These are phyloP conservation scores for Glomeris marginata DNA, from an alignment of 2,888 invertebrate species.

Conservation along the genomic window DNA sequence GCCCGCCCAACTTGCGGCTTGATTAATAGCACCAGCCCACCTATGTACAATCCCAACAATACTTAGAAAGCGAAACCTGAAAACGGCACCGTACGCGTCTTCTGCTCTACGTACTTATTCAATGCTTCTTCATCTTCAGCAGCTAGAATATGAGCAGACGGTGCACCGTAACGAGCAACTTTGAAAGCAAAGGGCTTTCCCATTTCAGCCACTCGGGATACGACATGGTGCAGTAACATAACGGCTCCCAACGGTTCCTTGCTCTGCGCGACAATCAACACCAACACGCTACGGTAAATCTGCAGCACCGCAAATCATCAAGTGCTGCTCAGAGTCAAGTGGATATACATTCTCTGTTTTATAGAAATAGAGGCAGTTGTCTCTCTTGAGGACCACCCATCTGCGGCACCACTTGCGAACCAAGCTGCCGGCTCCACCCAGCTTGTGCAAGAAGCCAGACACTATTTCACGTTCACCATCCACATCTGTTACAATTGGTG, in stretches of 20 bases:
- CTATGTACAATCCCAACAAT: too few species aligned
- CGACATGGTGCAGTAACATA: slow-evolving; percentile 66
- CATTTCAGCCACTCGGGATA: slow-evolving; percentile 42
- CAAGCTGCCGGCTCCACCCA: slow-evolving; percentile 18
- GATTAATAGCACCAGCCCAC: slow-evolving; percentile 62
- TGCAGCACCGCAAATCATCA: too few species aligned
- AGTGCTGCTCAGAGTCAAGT: background rate
- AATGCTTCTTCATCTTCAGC: slow-evolving; percentile 40
- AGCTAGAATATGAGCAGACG: slow-evolving; percentile 42
- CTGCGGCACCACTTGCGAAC: slow-evolving; percentile 55
- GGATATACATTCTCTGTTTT: slow-evolving; percentile 69
- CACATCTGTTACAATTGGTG: slow-evolving; percentile 39
- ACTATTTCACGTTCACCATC: slow-evolving; percentile 23
- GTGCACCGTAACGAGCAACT: slow-evolving; percentile 33
- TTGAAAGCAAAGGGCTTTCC: slow-evolving; percentile 29
- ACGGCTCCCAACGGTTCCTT: slow-evolving; percentile 78
- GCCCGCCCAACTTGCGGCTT: slow-evolving; percentile 57
- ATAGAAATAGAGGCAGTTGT: slow-evolving; percentile 89
- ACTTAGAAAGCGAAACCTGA: too few species aligned
- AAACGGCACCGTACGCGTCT: too few species aligned
- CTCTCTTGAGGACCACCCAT: slow-evolving; percentile 79
- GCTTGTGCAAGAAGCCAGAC: slow-evolving; percentile 23
- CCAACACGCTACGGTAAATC: background rate
- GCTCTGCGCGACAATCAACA: slow-evolving; percentile 39
- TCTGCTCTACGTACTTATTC: slow-evolving; percentile 14